Evolutionary conservation across 2,888 invertebrate species (phyloP), one percentile per base, ranked within the genome.

Genomic region (Muscina levida): DNA sequence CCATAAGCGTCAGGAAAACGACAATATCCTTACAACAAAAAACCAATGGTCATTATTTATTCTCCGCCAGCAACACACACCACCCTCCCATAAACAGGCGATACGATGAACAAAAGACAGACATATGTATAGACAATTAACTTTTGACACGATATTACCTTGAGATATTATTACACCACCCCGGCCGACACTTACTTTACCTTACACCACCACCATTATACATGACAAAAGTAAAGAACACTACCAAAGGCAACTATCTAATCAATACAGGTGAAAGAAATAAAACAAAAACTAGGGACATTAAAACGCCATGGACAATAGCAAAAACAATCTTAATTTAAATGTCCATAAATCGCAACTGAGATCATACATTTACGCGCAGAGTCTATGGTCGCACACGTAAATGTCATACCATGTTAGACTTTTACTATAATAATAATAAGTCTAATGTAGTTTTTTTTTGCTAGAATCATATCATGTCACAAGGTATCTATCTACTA

Each of bases 121-220:
- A 77, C 84, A 84, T 83, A 82, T 84, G 84, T 80, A 81, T 62
- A 17, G 79, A 80, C 84, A 80, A 84, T 84, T 83, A 84, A 80
- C 79, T 81, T 83, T 83, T 83, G 82, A 83, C 84, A 83, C 79
- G 81, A 79, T 82, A 82, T 80, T 87, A 86, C 86, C 86, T 88
- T 87, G 72, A 77, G 72, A 75, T 81, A 77, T 65, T 31, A 74
- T 59, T 72, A 68, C 46, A 62, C 17, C 75, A 67, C 31, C 15
- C 48, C 65, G 67, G 22, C n/a, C 46, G 57, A 46, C 2, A 1
- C 13, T 24, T 1, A 19, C 3, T 11, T 4, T 11, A 46, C 46
- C 5, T n/a, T n/a, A 46, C 15, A 46, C 46, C 15, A 46, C 46
- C 46, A 46, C 51, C 51, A 51, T 51, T 31, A 31, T 8, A 31